Base-by-base conservation (phyloP, 2,888 invertebrate species). In the Tetranychus truncatus region DNA sequence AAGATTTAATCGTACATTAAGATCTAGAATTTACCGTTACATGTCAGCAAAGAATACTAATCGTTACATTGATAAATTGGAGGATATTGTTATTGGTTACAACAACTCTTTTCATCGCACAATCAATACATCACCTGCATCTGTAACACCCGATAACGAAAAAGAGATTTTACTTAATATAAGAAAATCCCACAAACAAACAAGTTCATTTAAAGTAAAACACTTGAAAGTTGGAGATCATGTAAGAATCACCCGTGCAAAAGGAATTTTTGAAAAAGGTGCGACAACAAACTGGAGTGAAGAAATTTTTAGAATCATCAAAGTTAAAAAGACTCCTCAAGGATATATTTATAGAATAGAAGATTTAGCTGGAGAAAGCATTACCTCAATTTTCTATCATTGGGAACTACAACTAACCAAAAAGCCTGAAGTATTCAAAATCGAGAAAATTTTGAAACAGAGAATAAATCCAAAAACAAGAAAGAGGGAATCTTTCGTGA, bases 1-100 rank as follows among this genome's bases (percentile, higher is more conserved):
- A 77, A 73, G 81, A 6, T 80, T 80, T 9, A 80, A 80, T 77
- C 72, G 80, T 74, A 67, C 67, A 9, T 21, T 67, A 81, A 80
- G 7, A 66, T 81, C 15, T 81, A 78, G 77, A 75, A 79, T 81
- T 75, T 81, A 72, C 7, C 24, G 72, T 5, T 72, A 80, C 74
- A 80, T 81, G 71, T 79, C 79, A 0, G 75, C 75, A n/a, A 76
- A 78, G 11, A 78, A 79, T 34, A 79, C 78, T 24, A 45, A 72
- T 45, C 18, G n/a, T 4, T 72, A 34, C 44, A 72, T 72, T 72
- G 34, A 72, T 45, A 24, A 9, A 34, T 9, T 72, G 1, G 45
- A 44, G 1, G 72, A 72, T n/a, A 45, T 72, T 8, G n/a, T 72
- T 2, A 9, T 8, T 1, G 8, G 20, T 2, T 34, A 72, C 4